Evolutionary conservation across 92 coral and sea anemone genomes (phyloP).

Genomic region (Heliopora coerulea): DNA sequence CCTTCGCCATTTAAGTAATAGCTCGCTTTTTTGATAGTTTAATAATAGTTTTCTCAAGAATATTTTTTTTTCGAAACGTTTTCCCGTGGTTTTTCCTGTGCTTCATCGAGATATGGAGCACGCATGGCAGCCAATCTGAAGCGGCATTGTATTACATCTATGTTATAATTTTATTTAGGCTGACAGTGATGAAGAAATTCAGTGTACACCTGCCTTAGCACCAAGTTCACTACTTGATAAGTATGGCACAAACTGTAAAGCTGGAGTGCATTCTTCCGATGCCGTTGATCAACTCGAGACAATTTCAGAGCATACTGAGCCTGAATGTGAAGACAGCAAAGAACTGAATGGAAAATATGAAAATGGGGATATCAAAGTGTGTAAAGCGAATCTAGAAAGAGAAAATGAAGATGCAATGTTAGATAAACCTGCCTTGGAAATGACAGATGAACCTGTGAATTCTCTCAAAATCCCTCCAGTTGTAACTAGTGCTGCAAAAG

Average conservation of each 20-base stretch:
- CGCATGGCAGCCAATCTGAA: too few relatives aligned
- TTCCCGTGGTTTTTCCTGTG: too few relatives aligned
- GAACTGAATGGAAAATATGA: background rate
- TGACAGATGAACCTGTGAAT: too few relatives aligned
- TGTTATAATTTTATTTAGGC: too few relatives aligned
- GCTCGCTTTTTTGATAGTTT: too few relatives aligned
- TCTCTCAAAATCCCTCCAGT: too few relatives aligned
- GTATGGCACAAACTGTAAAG: constrained; percentile 12
- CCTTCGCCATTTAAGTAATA: too few relatives aligned
- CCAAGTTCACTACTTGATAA: constrained; percentile 73
- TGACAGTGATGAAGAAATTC: constrained; percentile 76
- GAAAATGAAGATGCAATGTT: background rate
- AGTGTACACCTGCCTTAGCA: constrained; percentile 93
- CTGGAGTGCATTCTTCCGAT: background rate
- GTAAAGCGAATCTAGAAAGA: background rate
- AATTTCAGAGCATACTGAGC: background rate
- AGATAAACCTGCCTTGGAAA: background rate
- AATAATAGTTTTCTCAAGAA: too few relatives aligned
- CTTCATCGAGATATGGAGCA: too few relatives aligned
- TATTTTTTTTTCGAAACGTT: too few relatives aligned
- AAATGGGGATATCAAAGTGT: background rate
- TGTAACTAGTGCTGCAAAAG: too few relatives aligned
- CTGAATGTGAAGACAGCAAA: background rate
- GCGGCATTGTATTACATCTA: too few relatives aligned
- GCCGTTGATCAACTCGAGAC: background rate